Conservation (phyloP, 2,888 invertebrate species). For the Lasioglossum pauxillum region DNA sequence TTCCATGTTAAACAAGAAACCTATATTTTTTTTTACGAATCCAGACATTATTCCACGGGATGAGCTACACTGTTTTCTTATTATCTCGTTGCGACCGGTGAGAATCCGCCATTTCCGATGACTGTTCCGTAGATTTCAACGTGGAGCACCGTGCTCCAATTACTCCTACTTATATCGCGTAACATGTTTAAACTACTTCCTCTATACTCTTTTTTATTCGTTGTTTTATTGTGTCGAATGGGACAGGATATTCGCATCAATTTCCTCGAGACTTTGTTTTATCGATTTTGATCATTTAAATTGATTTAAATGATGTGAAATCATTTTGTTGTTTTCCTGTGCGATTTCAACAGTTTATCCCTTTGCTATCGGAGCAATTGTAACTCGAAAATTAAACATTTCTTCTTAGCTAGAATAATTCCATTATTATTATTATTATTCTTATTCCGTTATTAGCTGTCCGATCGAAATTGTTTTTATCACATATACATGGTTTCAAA, state of each 20-base stretch:
- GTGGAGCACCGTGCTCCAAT: background rate
- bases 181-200: background rate
- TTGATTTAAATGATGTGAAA: too few relatives aligned
- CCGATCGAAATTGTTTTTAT: too few relatives aligned
- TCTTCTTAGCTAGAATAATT: too few relatives aligned
- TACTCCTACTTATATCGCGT: background rate
- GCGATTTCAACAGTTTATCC: too few relatives aligned
- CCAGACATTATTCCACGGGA: background rate
- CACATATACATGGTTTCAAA: too few relatives aligned
- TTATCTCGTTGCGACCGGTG: constrained; percentile 12
- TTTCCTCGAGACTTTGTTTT: background rate
- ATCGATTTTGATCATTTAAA: background rate
- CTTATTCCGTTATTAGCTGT: too few relatives aligned
- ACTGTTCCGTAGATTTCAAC: background rate
- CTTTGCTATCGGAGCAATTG: too few relatives aligned
- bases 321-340: too few relatives aligned
- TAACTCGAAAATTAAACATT: too few relatives aligned
- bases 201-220: background rate
- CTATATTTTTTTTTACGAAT: constrained; percentile 36
- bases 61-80: constrained; percentile 18
- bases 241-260: background rate
- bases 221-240: background rate
- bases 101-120: constrained; percentile 18
- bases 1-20: constrained; percentile 55
- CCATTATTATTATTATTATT: too few relatives aligned